Conservation (phyloP, 2,113 vertebrate species). For the Corydoras sp. region DNA sequence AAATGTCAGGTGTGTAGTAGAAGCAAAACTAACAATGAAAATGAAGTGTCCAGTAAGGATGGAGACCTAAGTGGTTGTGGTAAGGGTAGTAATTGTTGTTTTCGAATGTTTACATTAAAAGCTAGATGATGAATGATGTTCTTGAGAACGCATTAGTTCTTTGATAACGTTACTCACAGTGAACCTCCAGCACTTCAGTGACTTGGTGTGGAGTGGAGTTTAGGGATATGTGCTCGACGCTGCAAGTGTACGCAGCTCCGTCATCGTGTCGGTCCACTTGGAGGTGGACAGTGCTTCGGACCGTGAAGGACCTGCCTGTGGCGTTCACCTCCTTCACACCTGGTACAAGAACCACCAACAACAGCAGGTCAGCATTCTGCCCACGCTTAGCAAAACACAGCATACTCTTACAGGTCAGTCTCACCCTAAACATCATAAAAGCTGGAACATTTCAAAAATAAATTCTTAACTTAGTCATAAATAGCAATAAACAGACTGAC, state of each 20-base stretch:
- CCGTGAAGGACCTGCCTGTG: conserved; percentile 86
- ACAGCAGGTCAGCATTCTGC: neutral
- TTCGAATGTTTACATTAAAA: no score
- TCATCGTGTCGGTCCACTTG: conserved; percentile 85
- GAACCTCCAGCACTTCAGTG: conserved; percentile 93
- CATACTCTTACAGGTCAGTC: no score
- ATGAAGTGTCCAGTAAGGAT: no score
- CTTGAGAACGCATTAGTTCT: no score
- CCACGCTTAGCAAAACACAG: neutral
- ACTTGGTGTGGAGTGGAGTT: conserved; percentile 83
- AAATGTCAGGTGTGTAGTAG: no score
- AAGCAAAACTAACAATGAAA: no score
- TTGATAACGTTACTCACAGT: conserved; percentile 64
- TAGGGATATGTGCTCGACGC: conserved; percentile 89
- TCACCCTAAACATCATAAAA: no score
- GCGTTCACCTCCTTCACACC: conserved; percentile 82
- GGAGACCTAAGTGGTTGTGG: no score
- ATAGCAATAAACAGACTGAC: neutral
- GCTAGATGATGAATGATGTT: no score
- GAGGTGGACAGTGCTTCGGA: conserved; percentile 83
- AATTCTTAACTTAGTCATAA: conserved; percentile 14
- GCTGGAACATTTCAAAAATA: neutral
- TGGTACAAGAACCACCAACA: conserved; percentile 54
- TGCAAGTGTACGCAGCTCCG: conserved; percentile 85
- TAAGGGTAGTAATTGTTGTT: no score